These are phyloP conservation scores for Buceros bicornis DNA, from an alignment of 2,797 vertebrate species.

Conservation along the genomic window DNA sequence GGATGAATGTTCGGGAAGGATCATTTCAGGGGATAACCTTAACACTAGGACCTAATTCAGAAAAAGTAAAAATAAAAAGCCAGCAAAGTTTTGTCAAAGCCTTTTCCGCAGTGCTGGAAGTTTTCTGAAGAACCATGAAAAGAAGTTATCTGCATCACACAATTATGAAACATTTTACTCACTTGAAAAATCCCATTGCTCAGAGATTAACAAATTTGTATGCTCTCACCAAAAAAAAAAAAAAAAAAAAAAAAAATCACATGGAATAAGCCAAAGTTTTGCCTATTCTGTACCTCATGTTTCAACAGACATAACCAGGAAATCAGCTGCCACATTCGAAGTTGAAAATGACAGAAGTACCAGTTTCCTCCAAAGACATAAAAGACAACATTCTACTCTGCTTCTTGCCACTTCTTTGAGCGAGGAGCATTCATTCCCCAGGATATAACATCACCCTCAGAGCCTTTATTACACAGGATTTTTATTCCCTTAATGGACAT, in stretches of 20 bases:
- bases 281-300: neutral
- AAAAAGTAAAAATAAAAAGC: neutral
- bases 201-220: neutral
- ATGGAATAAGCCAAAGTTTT: neutral
- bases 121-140: neutral
- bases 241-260: neutral
- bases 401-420: neutral
- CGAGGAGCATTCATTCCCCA: neutral
- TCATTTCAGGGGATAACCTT: neutral
- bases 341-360: neutral
- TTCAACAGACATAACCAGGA: neutral
- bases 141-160: neutral
- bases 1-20: neutral
- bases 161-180: neutral
- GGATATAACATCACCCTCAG: neutral
- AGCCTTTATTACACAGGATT: neutral
- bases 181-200: neutral
- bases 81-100: neutral
- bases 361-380: neutral
- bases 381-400: neutral
- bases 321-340: neutral
- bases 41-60: neutral
- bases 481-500: neutral
- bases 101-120: neutral
- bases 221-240: neutral